Conservation (phyloP, 2,888 invertebrate species). For the Conus canariensis region DNA sequence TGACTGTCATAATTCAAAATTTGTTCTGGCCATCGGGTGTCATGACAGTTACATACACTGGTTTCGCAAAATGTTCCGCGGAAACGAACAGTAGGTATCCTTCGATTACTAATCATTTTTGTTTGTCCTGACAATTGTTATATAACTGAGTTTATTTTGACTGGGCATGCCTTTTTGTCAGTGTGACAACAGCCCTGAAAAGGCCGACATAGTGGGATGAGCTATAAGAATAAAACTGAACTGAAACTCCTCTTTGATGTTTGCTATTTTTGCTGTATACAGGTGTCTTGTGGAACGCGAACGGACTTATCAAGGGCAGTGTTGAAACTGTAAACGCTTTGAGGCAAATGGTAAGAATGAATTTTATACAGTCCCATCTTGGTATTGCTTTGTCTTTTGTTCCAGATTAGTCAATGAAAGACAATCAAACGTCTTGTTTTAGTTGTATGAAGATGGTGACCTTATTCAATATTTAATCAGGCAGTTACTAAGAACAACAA, state of each 20-base stretch:
- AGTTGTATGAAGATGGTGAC: not conserved
- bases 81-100: too few species aligned
- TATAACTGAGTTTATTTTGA: too few species aligned
- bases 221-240: not conserved
- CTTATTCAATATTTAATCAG: not conserved
- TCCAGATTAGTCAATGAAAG: not conserved
- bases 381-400: not conserved
- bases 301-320: conserved; percentile 85
- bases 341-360: conserved; percentile 54
- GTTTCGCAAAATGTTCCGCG: too few species aligned
- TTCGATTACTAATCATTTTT: too few species aligned
- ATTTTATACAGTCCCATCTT: not conserved
- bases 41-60: too few species aligned
- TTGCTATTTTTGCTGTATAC: not conserved
- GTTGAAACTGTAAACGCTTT: conserved; percentile 86
- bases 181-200: too few species aligned
- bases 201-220: too few species aligned
- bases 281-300: conserved; percentile 88
- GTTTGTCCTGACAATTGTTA: too few species aligned
- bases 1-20: too few species aligned
- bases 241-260: not conserved
- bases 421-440: not conserved
- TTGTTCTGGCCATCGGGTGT: too few species aligned
- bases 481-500: too few species aligned
- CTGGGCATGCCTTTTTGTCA: too few species aligned